A percentile compares a stretch with the other conserved stretches of the same genome.
Evolutionary conservation across 1,140 invertebrate genomes (phyloP).

Genomic region (Zaprionus lachaisei): DNA sequence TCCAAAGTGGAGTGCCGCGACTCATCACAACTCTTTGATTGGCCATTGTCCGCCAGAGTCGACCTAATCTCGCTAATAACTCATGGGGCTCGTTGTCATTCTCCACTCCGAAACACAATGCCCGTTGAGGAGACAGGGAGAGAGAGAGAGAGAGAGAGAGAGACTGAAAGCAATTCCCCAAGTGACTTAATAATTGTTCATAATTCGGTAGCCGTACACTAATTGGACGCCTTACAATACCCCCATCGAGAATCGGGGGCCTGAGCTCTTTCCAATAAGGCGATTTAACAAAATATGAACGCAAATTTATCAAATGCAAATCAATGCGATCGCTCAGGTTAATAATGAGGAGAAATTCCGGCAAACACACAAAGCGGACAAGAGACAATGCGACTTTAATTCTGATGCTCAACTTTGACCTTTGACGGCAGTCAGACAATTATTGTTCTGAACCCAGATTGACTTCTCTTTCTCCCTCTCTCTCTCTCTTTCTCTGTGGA

Average conservation of each 20-base stretch:
- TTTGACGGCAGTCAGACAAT: constrained; percentile 10
- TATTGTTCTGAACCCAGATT: constrained; percentile 1
- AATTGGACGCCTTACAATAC: constrained; percentile 78
- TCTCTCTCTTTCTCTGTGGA: background rate
- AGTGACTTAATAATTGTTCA: constrained; percentile 62
- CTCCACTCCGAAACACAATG: constrained; percentile 38
- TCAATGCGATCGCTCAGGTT: constrained; percentile 13
- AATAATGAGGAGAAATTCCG: constrained; percentile 32
- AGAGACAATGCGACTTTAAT: constrained; percentile 17
- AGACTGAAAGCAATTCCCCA: constrained; percentile 49
- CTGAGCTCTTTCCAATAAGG: constrained; percentile 59
- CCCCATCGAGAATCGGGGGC: constrained; percentile 39
- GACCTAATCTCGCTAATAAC: constrained; percentile 36
- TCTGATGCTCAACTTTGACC: constrained; percentile 27
- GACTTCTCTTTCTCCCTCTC: background rate
- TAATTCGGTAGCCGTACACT: constrained; percentile 76
- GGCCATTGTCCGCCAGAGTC: constrained; percentile 52
- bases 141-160: constrained; percentile 17
- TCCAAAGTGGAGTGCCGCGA: constrained; percentile 34
- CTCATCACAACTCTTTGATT: constrained; percentile 43
- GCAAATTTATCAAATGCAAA: constrained; percentile 82
- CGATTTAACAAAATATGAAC: constrained; percentile 73
- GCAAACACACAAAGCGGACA: constrained; percentile 7
- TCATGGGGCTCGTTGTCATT: constrained; percentile 25
- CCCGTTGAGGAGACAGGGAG: constrained; percentile 8